Evolutionary conservation across 2,113 vertebrate species (phyloP).

Genomic region (Rattus norvegicus): GRCr8 NC_086029.1:50660001-50660500

Average conservation of each 20-base stretch:
- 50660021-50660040: neutral
- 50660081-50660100: neutral
- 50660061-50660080: neutral
- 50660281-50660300: constrained; percentile 75
- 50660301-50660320: constrained; percentile 87
- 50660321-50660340: constrained; percentile 88
- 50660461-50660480: accelerated
- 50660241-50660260: neutral
- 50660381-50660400: constrained; percentile 84
- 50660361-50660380: constrained; percentile 84
- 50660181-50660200: neutral
- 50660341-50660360: constrained; percentile 77
- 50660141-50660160: neutral
- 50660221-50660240: neutral
- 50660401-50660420: neutral
- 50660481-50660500: accelerated
- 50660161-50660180: neutral
- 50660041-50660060: neutral
- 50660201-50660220: neutral
- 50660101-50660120: neutral
- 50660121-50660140: neutral
- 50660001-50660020: neutral
- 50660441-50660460: neutral
- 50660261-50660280: constrained; percentile 86
- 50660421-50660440: accelerated